Base-by-base conservation (phyloP, 2,113 vertebrate species). In the Psettodes erumei region DNA sequence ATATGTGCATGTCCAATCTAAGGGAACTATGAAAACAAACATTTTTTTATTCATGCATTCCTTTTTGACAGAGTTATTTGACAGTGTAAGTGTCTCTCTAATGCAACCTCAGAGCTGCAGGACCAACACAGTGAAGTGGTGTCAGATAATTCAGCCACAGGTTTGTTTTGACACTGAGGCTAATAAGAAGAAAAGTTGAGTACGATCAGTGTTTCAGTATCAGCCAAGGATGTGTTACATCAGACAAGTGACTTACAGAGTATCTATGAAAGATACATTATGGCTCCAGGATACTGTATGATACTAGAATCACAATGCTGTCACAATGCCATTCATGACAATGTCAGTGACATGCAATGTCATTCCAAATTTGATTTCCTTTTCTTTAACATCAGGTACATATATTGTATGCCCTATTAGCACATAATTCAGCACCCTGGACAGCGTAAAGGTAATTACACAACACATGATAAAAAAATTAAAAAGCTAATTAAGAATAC, bases 371-470 rank as follows among this genome's bases (percentile, higher is more conserved):
- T 1, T 50, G 7, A 2, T 60, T 23, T 56, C 15, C 9, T 50
- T 71, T 8, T 21, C 7, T 75, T 37, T 21, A 54, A 42, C 21
- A 38, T 71, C 23, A 66, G 6, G 19, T 64, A 38, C 60, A 28
- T 3, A 38, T 65, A 21, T 23, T 58, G 15, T 25, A 38, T 63
- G 21, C 10, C 6, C 43, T 71, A 76, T 64, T 65, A 48, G 35
- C 28, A 58, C 55, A 71, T 59, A 47, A 79, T 89, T 90, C 88
- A 91, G 90, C 82, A 90, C 90, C 88, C 48, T 90, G 90, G 90
- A 91, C 84, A 90, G 88, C 55, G 72, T 66, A 77, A 53, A 25
- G 40, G 8, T 78, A 88, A 83, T 88, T 81, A 88, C 33, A 37
- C 25, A 61, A 40, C 1, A 65, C 27, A 65, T 21, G 1, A 74